Conservation (phyloP, 2,888 invertebrate genomes). For the Sinelater perroti region DNA sequence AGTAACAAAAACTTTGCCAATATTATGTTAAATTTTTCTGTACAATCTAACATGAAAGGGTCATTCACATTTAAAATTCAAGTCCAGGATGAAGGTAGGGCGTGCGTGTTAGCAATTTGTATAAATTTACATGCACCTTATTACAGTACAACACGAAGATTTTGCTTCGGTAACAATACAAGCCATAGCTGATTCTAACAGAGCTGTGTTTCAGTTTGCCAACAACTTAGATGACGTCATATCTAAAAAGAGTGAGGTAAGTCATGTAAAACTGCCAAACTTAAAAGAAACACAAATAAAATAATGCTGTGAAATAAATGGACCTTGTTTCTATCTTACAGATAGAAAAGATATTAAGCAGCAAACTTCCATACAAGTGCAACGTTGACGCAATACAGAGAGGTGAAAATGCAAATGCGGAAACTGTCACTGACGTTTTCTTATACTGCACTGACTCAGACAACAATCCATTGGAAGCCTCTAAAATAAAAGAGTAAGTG, state of each 20-base stretch:
- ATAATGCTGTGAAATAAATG: no score
- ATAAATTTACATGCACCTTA: not conserved
- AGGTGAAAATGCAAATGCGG: conserved; percentile 56
- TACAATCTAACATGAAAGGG: conserved; percentile 67
- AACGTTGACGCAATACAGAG: conserved; percentile 67
- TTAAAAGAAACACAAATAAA: no score
- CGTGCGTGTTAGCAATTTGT: not conserved
- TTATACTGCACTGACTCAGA: conserved; percentile 66
- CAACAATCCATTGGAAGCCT: no score
- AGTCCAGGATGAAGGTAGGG: conserved; percentile 65
- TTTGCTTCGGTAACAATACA: conserved; percentile 65
- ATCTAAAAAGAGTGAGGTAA: conserved; percentile 61
- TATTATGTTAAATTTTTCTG: conserved; percentile 63
- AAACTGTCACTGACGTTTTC: conserved; percentile 62
- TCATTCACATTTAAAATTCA: conserved; percentile 67
- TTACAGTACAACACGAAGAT: conserved; percentile 51
- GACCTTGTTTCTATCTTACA: conserved; percentile 48
- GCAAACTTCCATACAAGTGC: conserved; percentile 65
- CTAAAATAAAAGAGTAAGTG: conserved; percentile 66
- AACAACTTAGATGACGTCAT: conserved; percentile 62
- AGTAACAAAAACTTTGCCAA: conserved; percentile 38
- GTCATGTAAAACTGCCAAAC: conserved; percentile 49
- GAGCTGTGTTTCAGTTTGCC: conserved; percentile 66
- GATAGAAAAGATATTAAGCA: conserved; percentile 65
- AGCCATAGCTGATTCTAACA: conserved; percentile 66